A percentile compares a stretch with the other conserved stretches of the same genome.
Conservation (phyloP, 2,888 invertebrate genomes). For the Carpatolechia fugitivella region DNA sequence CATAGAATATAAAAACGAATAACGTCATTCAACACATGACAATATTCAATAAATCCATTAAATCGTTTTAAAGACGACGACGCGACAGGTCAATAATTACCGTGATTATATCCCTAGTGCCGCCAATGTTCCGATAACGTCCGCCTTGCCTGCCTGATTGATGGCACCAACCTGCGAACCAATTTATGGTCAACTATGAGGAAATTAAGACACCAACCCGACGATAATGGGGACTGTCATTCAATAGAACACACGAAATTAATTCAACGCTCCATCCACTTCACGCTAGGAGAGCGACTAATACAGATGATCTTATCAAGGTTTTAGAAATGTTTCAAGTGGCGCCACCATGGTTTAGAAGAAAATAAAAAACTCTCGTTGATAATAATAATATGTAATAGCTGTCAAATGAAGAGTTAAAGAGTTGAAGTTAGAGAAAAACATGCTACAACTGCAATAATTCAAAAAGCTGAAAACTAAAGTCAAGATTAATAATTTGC, state of each 20-base stretch:
- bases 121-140: constrained; percentile 1
- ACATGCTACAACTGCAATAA: too few species aligned
- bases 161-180: constrained; percentile 57
- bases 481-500: too few species aligned
- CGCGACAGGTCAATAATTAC: neutral
- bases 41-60: neutral
- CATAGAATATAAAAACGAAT: too few species aligned
- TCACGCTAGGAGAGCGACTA: neutral
- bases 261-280: neutral
- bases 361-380: neutral
- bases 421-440: too few species aligned
- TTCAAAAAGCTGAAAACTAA: too few species aligned
- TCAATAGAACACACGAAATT: constrained; percentile 62
- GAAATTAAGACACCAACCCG: constrained; percentile 60
- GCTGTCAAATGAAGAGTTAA: neutral
- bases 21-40: too few species aligned
- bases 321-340: neutral
- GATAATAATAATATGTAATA: neutral
- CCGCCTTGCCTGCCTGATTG: constrained; percentile 43
- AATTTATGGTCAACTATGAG: constrained; percentile 55
- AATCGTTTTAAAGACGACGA: neutral
- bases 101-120: neutral
- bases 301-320: neutral
- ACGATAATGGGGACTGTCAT: constrained; percentile 66
- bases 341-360: neutral